Evolutionary conservation across 2,888 invertebrate species (phyloP).

Genomic region (Parnassius apollo): DNA sequence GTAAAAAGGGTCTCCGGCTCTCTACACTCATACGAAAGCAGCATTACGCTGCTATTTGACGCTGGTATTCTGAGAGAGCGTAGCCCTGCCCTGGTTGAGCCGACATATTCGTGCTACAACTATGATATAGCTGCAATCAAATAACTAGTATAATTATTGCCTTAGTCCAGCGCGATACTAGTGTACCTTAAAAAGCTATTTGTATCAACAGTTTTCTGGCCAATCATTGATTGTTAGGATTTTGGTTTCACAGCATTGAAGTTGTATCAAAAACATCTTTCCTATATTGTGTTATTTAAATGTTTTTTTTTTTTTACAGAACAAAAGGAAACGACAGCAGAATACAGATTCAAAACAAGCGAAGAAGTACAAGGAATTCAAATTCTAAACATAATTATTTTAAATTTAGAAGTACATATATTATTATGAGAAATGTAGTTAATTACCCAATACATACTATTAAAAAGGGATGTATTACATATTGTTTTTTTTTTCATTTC

Average conservation of each 20-base stretch:
- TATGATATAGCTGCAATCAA: too few relatives aligned
- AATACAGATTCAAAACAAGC: constrained; percentile 94
- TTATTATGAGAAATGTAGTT: constrained; percentile 16
- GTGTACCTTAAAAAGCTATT: too few relatives aligned
- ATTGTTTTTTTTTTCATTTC: too few relatives aligned
- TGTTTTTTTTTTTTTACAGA: constrained; percentile 81
- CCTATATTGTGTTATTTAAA: background rate
- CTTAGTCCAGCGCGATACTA: too few relatives aligned
- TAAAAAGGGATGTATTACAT: background rate
- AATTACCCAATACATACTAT: constrained; percentile 7
- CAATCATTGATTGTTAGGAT: background rate
- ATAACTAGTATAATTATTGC: too few relatives aligned
- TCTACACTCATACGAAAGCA: too few relatives aligned
- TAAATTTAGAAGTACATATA: constrained; percentile 14
- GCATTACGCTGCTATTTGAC: too few relatives aligned
- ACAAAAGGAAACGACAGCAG: constrained; percentile 95
- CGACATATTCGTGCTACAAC: too few relatives aligned
- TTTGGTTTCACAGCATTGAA: background rate
- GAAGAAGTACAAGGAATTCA: constrained; percentile 99
- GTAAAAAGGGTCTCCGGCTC: too few relatives aligned
- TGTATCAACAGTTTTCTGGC: background rate
- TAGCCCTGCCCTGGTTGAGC: too few relatives aligned
- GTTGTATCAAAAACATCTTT: background rate
- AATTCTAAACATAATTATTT: constrained; percentile 84
- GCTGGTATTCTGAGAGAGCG: too few relatives aligned